Percentiles rank a stretch among this genome's conserved stretches.
Conservation (phyloP, 2,888 invertebrate genomes). For the Globia sparganii region DNA sequence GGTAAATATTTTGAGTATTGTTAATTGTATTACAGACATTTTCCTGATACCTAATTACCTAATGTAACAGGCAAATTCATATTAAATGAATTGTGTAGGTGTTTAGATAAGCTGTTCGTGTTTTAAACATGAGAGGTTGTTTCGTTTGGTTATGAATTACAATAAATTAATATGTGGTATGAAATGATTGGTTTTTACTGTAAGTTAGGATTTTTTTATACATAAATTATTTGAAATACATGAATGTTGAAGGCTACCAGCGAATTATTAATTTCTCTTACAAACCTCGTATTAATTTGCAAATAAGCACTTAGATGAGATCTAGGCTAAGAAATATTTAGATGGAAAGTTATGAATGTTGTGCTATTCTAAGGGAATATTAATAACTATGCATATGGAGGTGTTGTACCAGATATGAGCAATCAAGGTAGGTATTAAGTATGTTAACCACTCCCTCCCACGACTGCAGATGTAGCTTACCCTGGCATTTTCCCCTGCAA, state of each 20-base stretch:
- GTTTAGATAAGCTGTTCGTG: not conserved
- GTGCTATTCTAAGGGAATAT: not conserved
- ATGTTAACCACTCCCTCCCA: constrained; percentile 88
- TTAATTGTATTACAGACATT: constrained; percentile 24
- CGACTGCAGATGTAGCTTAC: constrained; percentile 84
- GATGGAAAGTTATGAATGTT: not conserved
- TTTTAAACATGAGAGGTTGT: not conserved
- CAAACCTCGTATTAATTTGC: constrained; percentile 5
- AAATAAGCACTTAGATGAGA: constrained; percentile 5
- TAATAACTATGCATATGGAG: constrained; percentile 66
- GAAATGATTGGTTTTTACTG: not conserved
- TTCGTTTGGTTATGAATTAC: constrained; percentile 17
- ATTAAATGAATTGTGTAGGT: constrained; percentile 5
- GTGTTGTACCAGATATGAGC: constrained; percentile 76
- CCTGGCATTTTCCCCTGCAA: constrained; percentile 86
- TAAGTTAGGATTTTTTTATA: not conserved
- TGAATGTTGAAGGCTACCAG: constrained; percentile 18
- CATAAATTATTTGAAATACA: not conserved
- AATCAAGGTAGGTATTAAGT: constrained; percentile 68
- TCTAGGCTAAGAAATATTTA: not conserved
- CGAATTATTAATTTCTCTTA: constrained; percentile 8
- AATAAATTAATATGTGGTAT: constrained; percentile 3
- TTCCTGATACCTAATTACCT: too few relatives aligned
- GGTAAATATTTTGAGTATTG: not conserved
- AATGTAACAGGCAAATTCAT: constrained; percentile 33